Evolutionary conservation across 2,113 vertebrate species (phyloP).

Genomic region (Puma concolor): DNA sequence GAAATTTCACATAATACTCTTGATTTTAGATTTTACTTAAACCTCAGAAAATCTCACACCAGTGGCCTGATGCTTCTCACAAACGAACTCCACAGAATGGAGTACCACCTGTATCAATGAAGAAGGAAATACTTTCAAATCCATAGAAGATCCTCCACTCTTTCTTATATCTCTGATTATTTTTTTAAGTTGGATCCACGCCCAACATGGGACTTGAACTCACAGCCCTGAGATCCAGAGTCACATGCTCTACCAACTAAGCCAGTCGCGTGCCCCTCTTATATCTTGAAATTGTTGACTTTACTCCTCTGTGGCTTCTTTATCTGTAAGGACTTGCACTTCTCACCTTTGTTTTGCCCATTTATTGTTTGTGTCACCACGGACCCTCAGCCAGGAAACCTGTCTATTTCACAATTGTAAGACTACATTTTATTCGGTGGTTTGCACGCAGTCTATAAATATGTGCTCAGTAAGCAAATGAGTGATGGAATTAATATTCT

Average conservation of each 20-base stretch:
- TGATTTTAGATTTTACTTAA: background rate
- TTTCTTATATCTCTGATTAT: background rate
- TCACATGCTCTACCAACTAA: no score
- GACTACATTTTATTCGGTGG: background rate
- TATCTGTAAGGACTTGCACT: background rate
- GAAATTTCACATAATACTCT: background rate
- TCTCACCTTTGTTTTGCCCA: background rate
- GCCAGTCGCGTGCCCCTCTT: no score
- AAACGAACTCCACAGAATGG: background rate
- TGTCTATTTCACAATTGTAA: background rate
- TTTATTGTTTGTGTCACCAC: background rate
- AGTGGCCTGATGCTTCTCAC: background rate
- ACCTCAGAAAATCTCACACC: background rate
- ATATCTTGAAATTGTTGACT: background rate
- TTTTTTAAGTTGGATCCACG: no score
- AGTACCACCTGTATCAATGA: background rate
- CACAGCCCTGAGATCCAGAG: no score
- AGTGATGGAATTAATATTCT: background rate
- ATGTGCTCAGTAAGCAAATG: background rate
- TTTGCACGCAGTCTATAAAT: background rate
- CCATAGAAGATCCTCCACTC: background rate
- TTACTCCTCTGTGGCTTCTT: background rate
- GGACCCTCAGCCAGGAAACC: background rate
- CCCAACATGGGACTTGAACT: no score
- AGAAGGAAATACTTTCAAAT: background rate